Percentiles rank a stretch among this genome's conserved stretches.
Conservation (phyloP, 2,113 vertebrate genomes). For the Scytalopus superciliaris region DNA sequence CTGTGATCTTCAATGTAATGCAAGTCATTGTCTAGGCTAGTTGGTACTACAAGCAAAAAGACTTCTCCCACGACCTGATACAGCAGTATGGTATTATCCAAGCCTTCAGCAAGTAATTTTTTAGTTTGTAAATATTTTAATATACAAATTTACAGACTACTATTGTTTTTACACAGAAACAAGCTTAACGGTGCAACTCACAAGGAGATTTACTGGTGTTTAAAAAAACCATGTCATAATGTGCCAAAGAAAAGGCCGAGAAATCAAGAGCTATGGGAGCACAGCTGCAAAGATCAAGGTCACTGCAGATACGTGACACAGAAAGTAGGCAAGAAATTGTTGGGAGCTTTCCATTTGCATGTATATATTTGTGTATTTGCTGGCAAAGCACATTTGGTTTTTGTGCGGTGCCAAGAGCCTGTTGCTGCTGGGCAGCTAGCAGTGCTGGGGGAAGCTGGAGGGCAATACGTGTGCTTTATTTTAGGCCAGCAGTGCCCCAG, state of each 20-base stretch:
- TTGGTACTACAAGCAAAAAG: not conserved
- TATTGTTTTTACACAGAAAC: not conserved
- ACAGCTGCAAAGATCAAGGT: not conserved
- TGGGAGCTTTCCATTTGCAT: not conserved
- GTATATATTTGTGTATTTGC: not conserved
- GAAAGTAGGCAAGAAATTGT: not conserved
- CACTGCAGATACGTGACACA: not conserved
- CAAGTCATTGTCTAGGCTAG: not conserved
- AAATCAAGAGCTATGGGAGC: not conserved
- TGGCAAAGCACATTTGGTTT: not conserved
- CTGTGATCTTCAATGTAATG: not conserved
- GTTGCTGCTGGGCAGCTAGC: not conserved
- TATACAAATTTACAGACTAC: not conserved
- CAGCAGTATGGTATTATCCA: not conserved
- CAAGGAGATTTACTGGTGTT: not conserved
- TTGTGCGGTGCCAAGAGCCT: not conserved
- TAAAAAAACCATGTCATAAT: not conserved
- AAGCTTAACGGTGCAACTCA: not conserved
- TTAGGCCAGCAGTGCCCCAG: not conserved
- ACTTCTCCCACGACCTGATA: not conserved
- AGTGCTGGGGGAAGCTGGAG: not conserved
- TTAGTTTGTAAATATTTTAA: not conserved
- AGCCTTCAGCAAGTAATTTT: not conserved
- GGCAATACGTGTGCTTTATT: not conserved
- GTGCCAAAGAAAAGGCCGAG: not conserved